Conservation (phyloP, 1,140 invertebrate genomes). For the Hetaerina americana region DNA sequence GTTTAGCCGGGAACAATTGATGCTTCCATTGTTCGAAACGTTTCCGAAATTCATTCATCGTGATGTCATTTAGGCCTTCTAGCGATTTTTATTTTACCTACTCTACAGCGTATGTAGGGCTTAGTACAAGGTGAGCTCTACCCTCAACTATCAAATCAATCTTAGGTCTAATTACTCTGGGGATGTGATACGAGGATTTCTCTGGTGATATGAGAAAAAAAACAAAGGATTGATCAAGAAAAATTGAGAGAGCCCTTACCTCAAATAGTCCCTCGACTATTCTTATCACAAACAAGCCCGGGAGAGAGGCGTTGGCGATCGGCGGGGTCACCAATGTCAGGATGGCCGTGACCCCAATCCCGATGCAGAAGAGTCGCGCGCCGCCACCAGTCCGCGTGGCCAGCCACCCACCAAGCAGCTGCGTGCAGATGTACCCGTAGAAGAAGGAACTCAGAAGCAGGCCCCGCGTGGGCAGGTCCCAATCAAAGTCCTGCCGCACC, state of each 20-base stretch:
- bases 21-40: too few species aligned
- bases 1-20: too few species aligned
- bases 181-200: too few species aligned
- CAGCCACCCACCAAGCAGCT: conserved; percentile 45
- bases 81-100: too few species aligned
- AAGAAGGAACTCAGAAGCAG: conserved; percentile 79
- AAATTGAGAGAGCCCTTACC: conserved; percentile 25
- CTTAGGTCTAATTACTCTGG: too few species aligned
- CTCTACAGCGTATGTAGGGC: too few species aligned
- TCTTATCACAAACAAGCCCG: conserved; percentile 36
- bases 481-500: conserved; percentile 58
- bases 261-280: conserved; percentile 41
- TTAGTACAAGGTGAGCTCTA: too few species aligned
- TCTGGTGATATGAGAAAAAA: too few species aligned
- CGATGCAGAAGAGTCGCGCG: conserved; percentile 40
- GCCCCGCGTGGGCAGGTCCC: conserved; percentile 65
- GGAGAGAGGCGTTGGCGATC: conserved; percentile 50
- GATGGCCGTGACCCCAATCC: conserved; percentile 24
- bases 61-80: too few species aligned
- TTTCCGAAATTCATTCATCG: too few species aligned
- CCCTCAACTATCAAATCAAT: too few species aligned
- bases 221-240: too few species aligned
- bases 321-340: conserved; percentile 36
- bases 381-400: conserved; percentile 31
- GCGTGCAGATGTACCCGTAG: conserved; percentile 62